A percentile compares a stretch with the other conserved stretches of the same genome.
These are phyloP conservation scores for Pemphredon lugubris DNA, from an alignment of 2,888 invertebrate genomes.

Conservation along the genomic window DNA sequence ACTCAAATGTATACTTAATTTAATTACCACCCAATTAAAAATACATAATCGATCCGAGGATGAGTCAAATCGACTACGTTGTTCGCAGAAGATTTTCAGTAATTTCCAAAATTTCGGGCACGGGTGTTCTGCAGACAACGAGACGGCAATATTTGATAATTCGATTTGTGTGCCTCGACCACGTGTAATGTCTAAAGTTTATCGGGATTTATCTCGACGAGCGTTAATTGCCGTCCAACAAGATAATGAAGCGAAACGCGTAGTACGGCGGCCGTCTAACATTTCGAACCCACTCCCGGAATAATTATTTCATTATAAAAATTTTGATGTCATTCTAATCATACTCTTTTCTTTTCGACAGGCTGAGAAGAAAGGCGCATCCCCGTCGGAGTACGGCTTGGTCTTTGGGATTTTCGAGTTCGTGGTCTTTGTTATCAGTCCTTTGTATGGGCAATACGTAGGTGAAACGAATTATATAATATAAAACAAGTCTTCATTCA, in stretches of 20 bases:
- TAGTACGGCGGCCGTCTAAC: constrained; percentile 19
- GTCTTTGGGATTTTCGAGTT: constrained; percentile 94
- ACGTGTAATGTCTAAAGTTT: constrained; percentile 64
- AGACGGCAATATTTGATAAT: constrained; percentile 46
- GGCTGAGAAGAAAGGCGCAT: constrained; percentile 91
- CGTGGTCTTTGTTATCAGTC: constrained; percentile 91
- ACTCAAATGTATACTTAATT: not conserved
- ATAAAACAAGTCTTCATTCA: not conserved
- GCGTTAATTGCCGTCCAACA: constrained; percentile 52
- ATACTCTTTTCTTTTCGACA: constrained; percentile 78
- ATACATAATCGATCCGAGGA: not conserved
- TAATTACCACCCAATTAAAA: not conserved
- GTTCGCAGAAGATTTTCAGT: constrained; percentile 3
- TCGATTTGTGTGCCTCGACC: constrained; percentile 40
- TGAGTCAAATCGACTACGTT: too few relatives aligned
- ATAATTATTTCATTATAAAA: not conserved
- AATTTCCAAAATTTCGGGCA: constrained; percentile 5
- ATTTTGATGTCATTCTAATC: too few relatives aligned
- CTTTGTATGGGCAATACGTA: constrained; percentile 90
- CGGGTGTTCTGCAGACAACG: constrained; percentile 18
- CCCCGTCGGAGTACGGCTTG: constrained; percentile 91
- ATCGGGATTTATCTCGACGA: constrained; percentile 58
- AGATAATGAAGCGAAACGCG: constrained; percentile 30
- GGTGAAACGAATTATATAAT: too few relatives aligned
- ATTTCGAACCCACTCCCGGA: not conserved